Percentiles rank a stretch among this genome's conserved stretches.
phyloP scores from a whole-genome alignment of 2,888 invertebrate species.

The Sminthurinus aureus region DNA sequence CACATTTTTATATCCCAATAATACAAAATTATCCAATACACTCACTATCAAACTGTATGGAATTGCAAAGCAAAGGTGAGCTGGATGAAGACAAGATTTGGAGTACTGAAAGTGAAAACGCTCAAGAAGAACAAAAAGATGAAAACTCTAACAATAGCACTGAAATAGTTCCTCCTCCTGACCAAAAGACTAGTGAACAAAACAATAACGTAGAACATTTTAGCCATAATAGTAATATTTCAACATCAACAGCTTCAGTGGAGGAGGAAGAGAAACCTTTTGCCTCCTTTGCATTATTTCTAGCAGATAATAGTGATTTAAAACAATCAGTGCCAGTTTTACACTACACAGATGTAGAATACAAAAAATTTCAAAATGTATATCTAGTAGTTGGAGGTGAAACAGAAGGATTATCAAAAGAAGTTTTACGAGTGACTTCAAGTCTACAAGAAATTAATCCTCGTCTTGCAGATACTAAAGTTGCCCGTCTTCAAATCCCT shows the following conservation, averaged over 20 bases:
- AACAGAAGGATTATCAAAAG: slow-evolving; percentile 82
- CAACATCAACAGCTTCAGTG: background rate
- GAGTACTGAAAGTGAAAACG: slow-evolving; percentile 61
- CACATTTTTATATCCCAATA: slow-evolving; percentile 82
- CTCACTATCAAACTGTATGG: slow-evolving; percentile 61
- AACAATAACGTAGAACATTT: too few species aligned
- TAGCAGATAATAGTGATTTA: slow-evolving; percentile 47
- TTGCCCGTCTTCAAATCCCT: slow-evolving; percentile 79
- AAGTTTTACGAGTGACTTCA: slow-evolving; percentile 69
- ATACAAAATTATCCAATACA: slow-evolving; percentile 59
- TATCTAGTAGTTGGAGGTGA: slow-evolving; percentile 87
- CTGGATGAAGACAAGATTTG: slow-evolving; percentile 63
- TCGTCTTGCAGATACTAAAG: slow-evolving; percentile 64
- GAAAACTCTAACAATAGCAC: too few species aligned
- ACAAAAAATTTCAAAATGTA: slow-evolving; percentile 67
- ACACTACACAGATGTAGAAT: slow-evolving; percentile 73
- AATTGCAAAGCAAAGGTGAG: slow-evolving; percentile 69
- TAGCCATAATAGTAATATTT: too few species aligned
- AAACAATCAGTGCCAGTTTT: slow-evolving; percentile 66
- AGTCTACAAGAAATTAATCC: slow-evolving; percentile 19
- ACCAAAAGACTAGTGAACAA: too few species aligned
- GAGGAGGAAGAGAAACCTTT: slow-evolving; percentile 13
- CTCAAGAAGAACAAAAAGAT: slow-evolving; percentile 12
- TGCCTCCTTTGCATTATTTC: slow-evolving; percentile 46
- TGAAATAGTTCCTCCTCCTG: too few species aligned